Conservation (phyloP, 2,888 invertebrate genomes). For the Molorchus minor region DNA sequence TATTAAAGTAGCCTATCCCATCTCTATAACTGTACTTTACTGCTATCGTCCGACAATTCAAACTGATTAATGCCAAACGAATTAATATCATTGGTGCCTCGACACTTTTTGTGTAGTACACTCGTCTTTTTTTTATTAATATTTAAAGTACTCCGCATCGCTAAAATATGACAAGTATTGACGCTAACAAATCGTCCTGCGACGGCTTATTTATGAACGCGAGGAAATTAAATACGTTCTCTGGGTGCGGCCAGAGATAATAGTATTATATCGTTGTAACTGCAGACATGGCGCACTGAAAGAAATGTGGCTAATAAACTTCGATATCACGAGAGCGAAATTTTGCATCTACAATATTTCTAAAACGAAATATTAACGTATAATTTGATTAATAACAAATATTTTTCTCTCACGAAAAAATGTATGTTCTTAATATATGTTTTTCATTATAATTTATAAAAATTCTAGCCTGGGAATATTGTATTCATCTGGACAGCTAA, state of each 20-base stretch:
- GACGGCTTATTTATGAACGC: slow-evolving; percentile 8
- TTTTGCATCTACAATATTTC: too few relatives aligned
- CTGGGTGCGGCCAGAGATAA: slow-evolving; percentile 1
- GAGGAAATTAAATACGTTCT: slow-evolving; percentile 11
- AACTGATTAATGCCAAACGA: slow-evolving; percentile 28
- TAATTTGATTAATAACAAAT: too few relatives aligned
- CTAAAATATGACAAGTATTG: slow-evolving; percentile 9
- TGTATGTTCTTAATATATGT: too few relatives aligned
- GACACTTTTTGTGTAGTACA: slow-evolving; percentile 20
- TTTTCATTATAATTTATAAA: too few relatives aligned
- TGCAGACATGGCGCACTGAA: not conserved
- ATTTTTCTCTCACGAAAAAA: too few relatives aligned
- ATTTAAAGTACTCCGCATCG: slow-evolving; percentile 11
- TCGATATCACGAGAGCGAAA: not conserved
- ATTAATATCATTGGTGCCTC: slow-evolving; percentile 26
- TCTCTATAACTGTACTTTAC: slow-evolving; percentile 52
- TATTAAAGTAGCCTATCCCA: slow-evolving; percentile 50
- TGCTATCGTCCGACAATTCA: slow-evolving; percentile 30
- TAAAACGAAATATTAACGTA: too few relatives aligned
- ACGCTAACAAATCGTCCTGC: slow-evolving; percentile 7
- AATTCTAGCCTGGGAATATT: too few relatives aligned
- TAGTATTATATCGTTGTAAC: not conserved
- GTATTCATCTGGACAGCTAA: too few relatives aligned
- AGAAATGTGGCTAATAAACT: not conserved
- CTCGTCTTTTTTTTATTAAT: slow-evolving; percentile 7